Percentiles rank a stretch among this genome's conserved stretches.
Evolutionary conservation across 1,140 invertebrate genomes (phyloP).

Genomic region (Homalodisca vitripennis): DNA sequence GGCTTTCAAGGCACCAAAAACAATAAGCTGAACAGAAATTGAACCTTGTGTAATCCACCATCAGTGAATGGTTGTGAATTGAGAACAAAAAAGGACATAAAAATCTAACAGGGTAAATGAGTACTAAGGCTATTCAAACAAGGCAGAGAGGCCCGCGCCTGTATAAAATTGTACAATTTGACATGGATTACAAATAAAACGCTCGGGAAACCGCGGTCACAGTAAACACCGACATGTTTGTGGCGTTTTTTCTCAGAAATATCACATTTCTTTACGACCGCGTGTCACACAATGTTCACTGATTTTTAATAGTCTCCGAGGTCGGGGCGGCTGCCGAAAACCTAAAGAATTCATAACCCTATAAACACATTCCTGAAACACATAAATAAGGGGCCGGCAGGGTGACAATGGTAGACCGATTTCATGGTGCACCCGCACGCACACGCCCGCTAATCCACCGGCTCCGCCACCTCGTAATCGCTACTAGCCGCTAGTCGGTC

Average conservation of each 20-base stretch:
- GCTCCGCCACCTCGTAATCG: slow-evolving; percentile 18
- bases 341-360: slow-evolving; percentile 25
- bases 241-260: slow-evolving; percentile 21
- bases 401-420: slow-evolving; percentile 18
- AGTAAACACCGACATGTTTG: slow-evolving; percentile 25
- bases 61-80: no score
- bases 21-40: no score
- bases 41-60: no score
- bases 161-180: slow-evolving; percentile 11
- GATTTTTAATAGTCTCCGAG: slow-evolving; percentile 28
- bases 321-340: slow-evolving; percentile 19
- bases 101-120: no score
- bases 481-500: not conserved
- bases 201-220: not conserved
- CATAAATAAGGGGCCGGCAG: slow-evolving; percentile 13
- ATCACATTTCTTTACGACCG: slow-evolving; percentile 24
- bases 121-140: slow-evolving; percentile 15
- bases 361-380: slow-evolving; percentile 28
- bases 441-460: slow-evolving; percentile 17
- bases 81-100: no score
- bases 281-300: slow-evolving; percentile 27
- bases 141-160: not conserved
- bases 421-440: slow-evolving; percentile 26
- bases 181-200: slow-evolving; percentile 20
- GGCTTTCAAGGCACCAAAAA: no score